These are phyloP conservation scores for Gorsachius magnificus DNA, from an alignment of 2,797 vertebrate species.

Conservation along the genomic window DNA sequence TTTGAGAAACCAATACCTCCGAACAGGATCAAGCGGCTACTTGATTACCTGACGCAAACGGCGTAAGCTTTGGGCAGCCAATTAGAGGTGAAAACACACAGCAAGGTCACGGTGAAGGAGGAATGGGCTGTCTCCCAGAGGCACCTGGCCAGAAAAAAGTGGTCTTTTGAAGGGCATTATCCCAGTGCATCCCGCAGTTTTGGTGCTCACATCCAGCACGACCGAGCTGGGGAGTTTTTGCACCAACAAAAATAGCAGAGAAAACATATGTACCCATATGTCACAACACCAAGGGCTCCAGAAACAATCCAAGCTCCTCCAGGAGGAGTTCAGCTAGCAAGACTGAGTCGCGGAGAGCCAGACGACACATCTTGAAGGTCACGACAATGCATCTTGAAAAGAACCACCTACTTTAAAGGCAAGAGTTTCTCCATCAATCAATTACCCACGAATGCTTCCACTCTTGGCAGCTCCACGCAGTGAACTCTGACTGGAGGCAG, in stretches of 20 bases:
- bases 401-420: neutral
- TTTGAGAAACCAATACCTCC: neutral
- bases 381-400: fast-evolving
- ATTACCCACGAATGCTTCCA: neutral
- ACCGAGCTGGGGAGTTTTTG: neutral
- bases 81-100: neutral
- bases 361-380: neutral
- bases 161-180: neutral
- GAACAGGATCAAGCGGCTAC: neutral
- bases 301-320: neutral
- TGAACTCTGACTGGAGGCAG: neutral
- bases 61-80: neutral
- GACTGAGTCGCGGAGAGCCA: neutral
- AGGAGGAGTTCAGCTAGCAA: neutral
- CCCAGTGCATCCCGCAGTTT: neutral
- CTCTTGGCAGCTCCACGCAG: neutral
- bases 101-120: neutral
- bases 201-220: neutral
- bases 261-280: neutral
- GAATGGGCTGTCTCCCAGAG: neutral
- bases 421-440: neutral
- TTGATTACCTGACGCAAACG: neutral
- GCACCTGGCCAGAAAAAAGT: neutral
- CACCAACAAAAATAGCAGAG: neutral
- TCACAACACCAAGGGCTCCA: neutral